phyloP scores from a whole-genome alignment of 2,113 vertebrate species.

The Leptosomus discolor region DNA sequence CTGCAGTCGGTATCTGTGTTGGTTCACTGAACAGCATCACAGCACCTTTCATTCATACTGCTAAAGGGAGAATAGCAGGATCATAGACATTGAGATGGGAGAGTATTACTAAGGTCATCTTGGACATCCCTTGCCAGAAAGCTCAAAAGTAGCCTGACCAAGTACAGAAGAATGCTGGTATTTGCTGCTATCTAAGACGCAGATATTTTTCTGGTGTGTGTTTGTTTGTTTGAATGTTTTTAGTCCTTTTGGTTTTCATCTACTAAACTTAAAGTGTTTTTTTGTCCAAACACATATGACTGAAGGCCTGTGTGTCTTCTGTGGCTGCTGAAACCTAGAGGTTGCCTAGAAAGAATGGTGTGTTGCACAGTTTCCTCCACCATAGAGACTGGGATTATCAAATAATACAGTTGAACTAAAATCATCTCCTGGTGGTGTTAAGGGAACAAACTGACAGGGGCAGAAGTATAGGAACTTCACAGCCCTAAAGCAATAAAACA shows the following conservation, averaged over 20 bases:
- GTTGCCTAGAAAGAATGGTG: not conserved
- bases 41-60: not conserved
- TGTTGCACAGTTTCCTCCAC: not conserved
- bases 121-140: not conserved
- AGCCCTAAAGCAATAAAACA: not conserved
- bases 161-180: not conserved
- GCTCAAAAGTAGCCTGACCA: not conserved
- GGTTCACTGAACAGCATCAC: not conserved
- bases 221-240: not conserved
- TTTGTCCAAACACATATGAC: not conserved
- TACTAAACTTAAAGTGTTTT: not conserved
- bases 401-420: not conserved
- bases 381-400: not conserved
- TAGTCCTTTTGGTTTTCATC: not conserved
- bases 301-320: not conserved
- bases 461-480: not conserved
- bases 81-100: not conserved
- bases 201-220: not conserved
- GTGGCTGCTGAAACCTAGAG: not conserved
- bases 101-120: not conserved
- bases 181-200: not conserved
- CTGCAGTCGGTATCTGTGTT: not conserved
- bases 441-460: not conserved
- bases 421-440: not conserved
- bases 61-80: not conserved